Base-by-base conservation (phyloP, 1,140 invertebrate genomes). In the Drosophila melanica region DNA sequence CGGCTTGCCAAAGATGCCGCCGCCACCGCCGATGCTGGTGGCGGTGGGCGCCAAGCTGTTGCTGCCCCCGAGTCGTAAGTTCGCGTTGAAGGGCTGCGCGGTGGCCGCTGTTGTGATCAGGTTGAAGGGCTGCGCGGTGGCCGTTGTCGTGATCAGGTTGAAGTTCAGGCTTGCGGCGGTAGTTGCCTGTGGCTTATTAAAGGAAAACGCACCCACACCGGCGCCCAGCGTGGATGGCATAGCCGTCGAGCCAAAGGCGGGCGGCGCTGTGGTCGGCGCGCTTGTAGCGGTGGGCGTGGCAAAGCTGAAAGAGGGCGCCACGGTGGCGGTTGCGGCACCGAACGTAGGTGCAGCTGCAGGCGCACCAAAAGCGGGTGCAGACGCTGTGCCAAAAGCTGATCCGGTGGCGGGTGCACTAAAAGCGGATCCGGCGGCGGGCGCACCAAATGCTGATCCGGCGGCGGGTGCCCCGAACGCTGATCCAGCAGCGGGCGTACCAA, bases 1-100 rank as follows among this genome's bases (percentile, higher is more conserved):
- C 5, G 74, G 92, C 50, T 90, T 78, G 44, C 92, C 92, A 74
- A 93, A 92, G 42, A 93, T 86, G 51, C 77, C 60, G 27, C 4
- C 6, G 6, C 27, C 27, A 2, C 27, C 20, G 2, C 78, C 76
- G 23, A 67, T 75, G 76, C 66, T 64, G 12, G 68, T 33, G 39
- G 30, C 35, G 16, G 45, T 44, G 4, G 70, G 33, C 0, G 55
- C 47, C 5, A 74, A 1, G 10, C 41, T 62, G n/a, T 63, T 67
- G 1, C 14, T 54, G 9, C 59, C 70, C 6, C 82, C 82, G n/a
- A 86, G 41, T 18, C 76, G 79, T 10, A 82, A 39, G 6, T 64
- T 55, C 18, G 73, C 63, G 33, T 80, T 73, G 27, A 78, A 82
- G 10, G 76, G 59, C 30, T 77, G 74, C 12, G 81, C 77, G 3